phyloP scores from a whole-genome alignment of 2,888 invertebrate genomes.

The Taenaris catops region DNA sequence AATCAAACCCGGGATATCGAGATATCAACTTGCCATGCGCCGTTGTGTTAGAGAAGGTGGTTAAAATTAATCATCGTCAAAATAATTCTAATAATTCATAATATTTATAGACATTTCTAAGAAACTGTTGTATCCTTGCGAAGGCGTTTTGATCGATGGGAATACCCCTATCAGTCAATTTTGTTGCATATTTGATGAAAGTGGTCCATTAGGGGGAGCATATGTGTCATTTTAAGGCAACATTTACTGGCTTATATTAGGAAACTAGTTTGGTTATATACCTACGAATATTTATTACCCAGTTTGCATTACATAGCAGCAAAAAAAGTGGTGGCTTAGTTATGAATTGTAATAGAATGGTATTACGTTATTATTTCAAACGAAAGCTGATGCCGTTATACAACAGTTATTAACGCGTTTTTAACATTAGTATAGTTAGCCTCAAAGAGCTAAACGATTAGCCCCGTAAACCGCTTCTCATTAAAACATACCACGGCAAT shows the following conservation, averaged over 20 bases:
- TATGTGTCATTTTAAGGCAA: not conserved
- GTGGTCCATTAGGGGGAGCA: not conserved
- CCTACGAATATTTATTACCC: constrained; percentile 1
- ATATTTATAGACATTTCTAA: no score
- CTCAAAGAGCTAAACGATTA: constrained; percentile 5
- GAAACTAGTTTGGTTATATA: not conserved
- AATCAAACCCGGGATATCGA: no score
- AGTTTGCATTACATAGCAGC: not conserved
- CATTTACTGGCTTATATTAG: not conserved
- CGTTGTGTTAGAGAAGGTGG: no score
- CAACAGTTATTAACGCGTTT: constrained; percentile 4
- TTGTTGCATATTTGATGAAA: constrained; percentile 3
- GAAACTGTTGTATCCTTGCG: no score
- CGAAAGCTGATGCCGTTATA: constrained; percentile 5
- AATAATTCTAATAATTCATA: no score
- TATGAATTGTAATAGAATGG: constrained; percentile 2
- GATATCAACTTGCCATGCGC: no score
- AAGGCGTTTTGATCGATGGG: no score
- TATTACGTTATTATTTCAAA: constrained; percentile 8
- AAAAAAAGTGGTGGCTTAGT: constrained; percentile 1
- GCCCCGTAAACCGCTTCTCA: not conserved
- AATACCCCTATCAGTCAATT: no score
- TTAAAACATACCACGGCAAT: constrained; percentile 4
- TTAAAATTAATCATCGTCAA: no score
- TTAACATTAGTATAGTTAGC: constrained; percentile 3